These are phyloP conservation scores for Coluber constrictor DNA, from an alignment of 2,797 vertebrate genomes.

Conservation along the genomic window DNA sequence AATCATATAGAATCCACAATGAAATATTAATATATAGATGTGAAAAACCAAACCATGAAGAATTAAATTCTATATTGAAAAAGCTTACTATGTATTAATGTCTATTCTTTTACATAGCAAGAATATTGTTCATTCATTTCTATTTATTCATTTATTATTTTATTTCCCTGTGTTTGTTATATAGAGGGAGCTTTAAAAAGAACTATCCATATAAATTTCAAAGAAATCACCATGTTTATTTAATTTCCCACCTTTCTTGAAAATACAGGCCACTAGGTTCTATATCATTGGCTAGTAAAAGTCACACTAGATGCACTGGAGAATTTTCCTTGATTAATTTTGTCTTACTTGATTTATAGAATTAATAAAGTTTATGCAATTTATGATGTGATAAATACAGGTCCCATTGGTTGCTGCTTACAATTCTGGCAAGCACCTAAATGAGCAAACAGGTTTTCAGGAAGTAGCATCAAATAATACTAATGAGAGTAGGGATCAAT, in stretches of 20 bases:
- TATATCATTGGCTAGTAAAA: neutral
- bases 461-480: neutral
- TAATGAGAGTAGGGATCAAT: neutral
- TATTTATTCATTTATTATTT: neutral
- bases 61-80: neutral
- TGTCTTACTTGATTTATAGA: neutral
- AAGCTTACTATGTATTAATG: rapidly evolving
- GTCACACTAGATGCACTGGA: neutral
- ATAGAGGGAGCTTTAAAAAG: neutral
- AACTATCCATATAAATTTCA: neutral
- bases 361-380: neutral
- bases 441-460: neutral
- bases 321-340: neutral
- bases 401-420: neutral
- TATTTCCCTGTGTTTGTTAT: neutral
- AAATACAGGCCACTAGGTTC: neutral
- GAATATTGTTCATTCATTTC: neutral
- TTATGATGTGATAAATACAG: neutral
- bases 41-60: conserved; percentile 10
- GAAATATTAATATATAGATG: neutral
- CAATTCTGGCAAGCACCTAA: neutral
- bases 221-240: neutral
- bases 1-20: conserved; percentile 11
- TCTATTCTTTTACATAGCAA: neutral
- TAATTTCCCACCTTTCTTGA: neutral